These are phyloP conservation scores for Macrosiphum euphorbiae DNA, from an alignment of 2,888 invertebrate genomes.

Conservation along the genomic window DNA sequence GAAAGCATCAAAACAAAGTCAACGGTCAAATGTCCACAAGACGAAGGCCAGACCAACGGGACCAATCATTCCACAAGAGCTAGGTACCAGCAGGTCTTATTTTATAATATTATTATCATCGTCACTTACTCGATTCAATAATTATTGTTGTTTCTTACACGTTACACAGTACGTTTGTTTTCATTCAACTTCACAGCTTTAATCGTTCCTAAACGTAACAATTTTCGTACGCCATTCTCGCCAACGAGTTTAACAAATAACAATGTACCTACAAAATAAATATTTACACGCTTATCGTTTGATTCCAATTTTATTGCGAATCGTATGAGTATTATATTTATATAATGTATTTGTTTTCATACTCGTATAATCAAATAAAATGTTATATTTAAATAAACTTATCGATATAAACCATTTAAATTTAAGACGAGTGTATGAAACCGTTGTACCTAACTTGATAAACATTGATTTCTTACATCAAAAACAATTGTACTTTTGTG, in stretches of 20 bases:
- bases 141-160: neutral
- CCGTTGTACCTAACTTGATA: neutral
- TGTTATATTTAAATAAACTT: neutral
- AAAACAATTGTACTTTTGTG: slow-evolving; percentile 42
- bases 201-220: neutral
- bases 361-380: neutral
- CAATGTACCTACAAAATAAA: neutral
- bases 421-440: neutral
- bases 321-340: neutral
- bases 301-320: neutral
- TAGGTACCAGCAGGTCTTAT: slow-evolving; percentile 18
- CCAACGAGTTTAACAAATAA: neutral
- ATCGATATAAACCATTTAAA: neutral
- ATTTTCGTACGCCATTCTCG: neutral
- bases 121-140: neutral
- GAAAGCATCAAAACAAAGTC: slow-evolving; percentile 50
- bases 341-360: neutral
- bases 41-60: neutral
- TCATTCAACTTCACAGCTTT: neutral
- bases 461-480: neutral
- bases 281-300: neutral
- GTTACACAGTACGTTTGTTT: slow-evolving; percentile 42
- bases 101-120: neutral
- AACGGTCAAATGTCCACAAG: neutral
- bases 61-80: slow-evolving; percentile 18